phyloP scores from a whole-genome alignment of 2,113 vertebrate species.

The Sphyrna mokarran region DNA sequence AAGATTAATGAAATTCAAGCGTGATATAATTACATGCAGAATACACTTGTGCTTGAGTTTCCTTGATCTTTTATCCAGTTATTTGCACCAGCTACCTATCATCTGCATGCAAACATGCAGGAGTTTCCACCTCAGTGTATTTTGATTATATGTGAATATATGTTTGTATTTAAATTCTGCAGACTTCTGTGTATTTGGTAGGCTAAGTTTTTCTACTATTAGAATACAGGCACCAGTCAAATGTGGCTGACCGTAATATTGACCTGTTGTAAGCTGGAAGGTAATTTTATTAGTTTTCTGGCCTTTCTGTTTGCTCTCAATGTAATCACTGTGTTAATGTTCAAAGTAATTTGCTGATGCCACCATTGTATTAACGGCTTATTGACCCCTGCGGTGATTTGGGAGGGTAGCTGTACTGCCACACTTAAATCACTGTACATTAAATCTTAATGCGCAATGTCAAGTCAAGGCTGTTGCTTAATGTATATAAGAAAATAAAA shows the following conservation, averaged over 20 bases:
- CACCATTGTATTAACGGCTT: conserved; percentile 13
- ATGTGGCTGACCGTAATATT: not conserved
- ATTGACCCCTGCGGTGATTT: conserved; percentile 15
- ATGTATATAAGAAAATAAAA: not conserved
- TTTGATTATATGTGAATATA: not conserved
- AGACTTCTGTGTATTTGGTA: not conserved
- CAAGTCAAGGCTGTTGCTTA: conserved; percentile 18
- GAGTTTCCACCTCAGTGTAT: not conserved
- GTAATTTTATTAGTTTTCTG: conserved; percentile 26
- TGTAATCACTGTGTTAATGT: conserved; percentile 25
- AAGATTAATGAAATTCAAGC: not conserved
- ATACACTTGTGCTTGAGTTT: not conserved
- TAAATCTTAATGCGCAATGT: conserved; percentile 23
- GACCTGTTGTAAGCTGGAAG: conserved; percentile 5
- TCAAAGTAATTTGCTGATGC: conserved; percentile 23
- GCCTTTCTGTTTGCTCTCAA: not conserved
- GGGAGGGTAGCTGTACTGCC: not conserved
- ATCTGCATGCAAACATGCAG: not conserved
- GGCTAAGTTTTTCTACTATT: not conserved
- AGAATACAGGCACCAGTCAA: not conserved
- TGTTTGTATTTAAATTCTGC: not conserved
- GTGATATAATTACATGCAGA: not conserved
- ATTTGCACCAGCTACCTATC: not conserved
- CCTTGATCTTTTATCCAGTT: not conserved
- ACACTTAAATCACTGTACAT: not conserved